Evolutionary conservation across 2,888 invertebrate genomes (phyloP).

Genomic region (Spialia ferax): DNA sequence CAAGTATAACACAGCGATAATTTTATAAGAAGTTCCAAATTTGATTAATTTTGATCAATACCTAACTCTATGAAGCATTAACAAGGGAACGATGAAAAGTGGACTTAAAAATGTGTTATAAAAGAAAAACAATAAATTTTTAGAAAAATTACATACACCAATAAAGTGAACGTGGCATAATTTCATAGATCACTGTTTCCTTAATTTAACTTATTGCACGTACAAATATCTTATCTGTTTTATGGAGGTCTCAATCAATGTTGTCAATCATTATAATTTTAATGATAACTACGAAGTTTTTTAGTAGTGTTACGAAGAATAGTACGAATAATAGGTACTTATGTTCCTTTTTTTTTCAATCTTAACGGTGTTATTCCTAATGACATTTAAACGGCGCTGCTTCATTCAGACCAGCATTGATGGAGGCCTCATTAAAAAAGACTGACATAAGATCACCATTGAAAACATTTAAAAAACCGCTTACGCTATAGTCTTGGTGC

Average conservation of each 20-base stretch:
- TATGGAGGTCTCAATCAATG: constrained; percentile 50
- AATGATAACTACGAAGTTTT: too few relatives aligned
- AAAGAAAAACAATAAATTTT: constrained; percentile 52
- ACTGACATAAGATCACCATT: constrained; percentile 68
- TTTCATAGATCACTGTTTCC: constrained; percentile 62
- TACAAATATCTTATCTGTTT: constrained; percentile 59
- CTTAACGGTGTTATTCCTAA: too few relatives aligned
- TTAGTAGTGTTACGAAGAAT: too few relatives aligned
- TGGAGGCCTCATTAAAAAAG: constrained; percentile 48
- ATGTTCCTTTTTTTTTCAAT: too few relatives aligned
- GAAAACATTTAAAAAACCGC: constrained; percentile 72
- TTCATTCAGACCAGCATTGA: constrained; percentile 17
- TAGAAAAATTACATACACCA: constrained; percentile 66
- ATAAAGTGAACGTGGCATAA: constrained; percentile 60
- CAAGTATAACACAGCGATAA: constrained; percentile 66
- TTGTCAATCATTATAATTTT: background rate
- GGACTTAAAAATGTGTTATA: constrained; percentile 57
- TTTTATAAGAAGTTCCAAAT: constrained; percentile 60
- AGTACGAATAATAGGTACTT: too few relatives aligned
- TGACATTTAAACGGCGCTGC: background rate
- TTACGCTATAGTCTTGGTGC: constrained; percentile 84
- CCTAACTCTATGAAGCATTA: constrained; percentile 71
- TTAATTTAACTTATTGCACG: constrained; percentile 61
- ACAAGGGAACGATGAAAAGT: constrained; percentile 62
- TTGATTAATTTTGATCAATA: constrained; percentile 68